phyloP scores from a whole-genome alignment of 2,888 invertebrate species.

The Plebejus argus region DNA sequence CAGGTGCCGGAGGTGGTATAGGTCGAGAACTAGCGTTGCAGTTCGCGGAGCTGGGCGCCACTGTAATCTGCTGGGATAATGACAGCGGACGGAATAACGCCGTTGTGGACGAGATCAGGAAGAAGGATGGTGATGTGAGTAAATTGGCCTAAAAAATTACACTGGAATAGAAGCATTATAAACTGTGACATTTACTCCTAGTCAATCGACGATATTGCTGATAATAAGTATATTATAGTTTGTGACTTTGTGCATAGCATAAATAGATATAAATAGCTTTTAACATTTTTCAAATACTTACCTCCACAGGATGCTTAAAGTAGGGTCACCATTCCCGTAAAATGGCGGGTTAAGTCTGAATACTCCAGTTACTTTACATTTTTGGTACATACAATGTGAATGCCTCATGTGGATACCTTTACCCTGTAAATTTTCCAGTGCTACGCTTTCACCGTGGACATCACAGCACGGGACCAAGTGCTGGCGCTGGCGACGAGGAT shows the following conservation, averaged over 20 bases:
- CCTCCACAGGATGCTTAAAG: too few relatives aligned
- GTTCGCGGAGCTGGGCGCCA: constrained; percentile 71
- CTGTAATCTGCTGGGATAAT: constrained; percentile 73
- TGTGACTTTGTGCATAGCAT: too few relatives aligned
- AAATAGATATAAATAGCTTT: too few relatives aligned
- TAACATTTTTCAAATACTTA: too few relatives aligned
- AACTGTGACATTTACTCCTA: not conserved
- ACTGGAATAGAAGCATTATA: not conserved
- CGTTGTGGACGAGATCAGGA: constrained; percentile 66
- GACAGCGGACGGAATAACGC: constrained; percentile 62
- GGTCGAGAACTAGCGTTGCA: constrained; percentile 73
- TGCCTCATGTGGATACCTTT: too few relatives aligned
- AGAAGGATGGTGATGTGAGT: constrained; percentile 68
- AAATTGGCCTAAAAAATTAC: not conserved
- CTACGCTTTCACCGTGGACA: constrained; percentile 70
- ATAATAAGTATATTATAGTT: too few relatives aligned
- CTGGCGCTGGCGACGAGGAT: constrained; percentile 61
- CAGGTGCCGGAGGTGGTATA: constrained; percentile 68
- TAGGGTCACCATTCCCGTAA: too few relatives aligned
- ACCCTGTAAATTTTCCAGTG: constrained; percentile 46
- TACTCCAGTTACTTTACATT: too few relatives aligned
- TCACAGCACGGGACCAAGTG: constrained; percentile 73
- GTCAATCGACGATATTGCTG: too few relatives aligned
- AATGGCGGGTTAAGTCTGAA: too few relatives aligned
- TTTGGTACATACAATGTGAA: too few relatives aligned